Percentiles rank a stretch among this genome's conserved stretches.
phyloP scores from a whole-genome alignment of 92 coral and sea anemone species.

The Anthopleura xanthogrammica region DNA sequence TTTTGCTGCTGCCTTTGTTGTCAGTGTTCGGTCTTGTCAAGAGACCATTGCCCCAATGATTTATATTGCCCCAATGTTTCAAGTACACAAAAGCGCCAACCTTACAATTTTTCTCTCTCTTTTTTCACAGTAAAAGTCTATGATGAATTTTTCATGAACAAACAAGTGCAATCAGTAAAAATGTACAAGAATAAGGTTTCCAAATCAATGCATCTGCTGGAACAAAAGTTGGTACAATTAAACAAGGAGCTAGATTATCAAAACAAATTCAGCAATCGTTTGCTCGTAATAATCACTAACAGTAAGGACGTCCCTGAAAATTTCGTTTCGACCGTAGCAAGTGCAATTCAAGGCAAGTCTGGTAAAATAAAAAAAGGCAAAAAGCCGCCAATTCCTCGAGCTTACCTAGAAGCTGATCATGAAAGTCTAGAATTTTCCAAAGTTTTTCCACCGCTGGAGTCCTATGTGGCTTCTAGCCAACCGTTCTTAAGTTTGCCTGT shows the following conservation, averaged over 20 bases:
- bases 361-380: neutral
- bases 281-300: neutral
- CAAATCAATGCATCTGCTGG: neutral
- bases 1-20: no score
- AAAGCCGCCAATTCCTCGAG: neutral
- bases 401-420: neutral
- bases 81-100: neutral
- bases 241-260: slow-evolving; percentile 3
- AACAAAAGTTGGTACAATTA: neutral
- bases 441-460: neutral
- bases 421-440: neutral
- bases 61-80: no score
- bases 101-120: neutral
- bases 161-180: neutral
- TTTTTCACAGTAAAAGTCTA: neutral
- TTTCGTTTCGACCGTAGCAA: neutral
- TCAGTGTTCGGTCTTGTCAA: no score
- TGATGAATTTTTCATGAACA: neutral
- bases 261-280: neutral
- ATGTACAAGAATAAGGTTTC: neutral
- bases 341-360: neutral
- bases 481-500: slow-evolving; percentile 54
- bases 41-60: no score
- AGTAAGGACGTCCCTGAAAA: neutral
- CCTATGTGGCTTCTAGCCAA: neutral